Conservation (phyloP, 2,797 vertebrate species). For the Sebastes cheni region DNA sequence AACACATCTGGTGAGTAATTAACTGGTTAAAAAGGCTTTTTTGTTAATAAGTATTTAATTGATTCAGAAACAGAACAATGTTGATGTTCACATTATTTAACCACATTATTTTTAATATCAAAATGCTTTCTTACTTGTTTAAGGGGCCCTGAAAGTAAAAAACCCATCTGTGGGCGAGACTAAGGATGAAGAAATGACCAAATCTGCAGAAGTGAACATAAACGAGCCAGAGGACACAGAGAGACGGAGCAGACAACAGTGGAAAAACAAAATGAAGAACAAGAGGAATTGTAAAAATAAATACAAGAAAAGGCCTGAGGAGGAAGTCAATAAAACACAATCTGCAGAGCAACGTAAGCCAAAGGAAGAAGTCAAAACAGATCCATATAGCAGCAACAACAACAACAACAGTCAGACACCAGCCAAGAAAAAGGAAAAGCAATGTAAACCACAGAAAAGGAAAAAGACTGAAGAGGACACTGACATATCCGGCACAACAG, state of each 20-base stretch:
- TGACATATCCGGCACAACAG: neutral
- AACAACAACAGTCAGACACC: neutral
- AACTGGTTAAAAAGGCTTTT: neutral
- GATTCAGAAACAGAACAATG: neutral
- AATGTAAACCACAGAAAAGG: slow-evolving; percentile 48
- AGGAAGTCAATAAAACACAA: slow-evolving; percentile 20
- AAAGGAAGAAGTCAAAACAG: slow-evolving; percentile 16
- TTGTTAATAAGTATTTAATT: neutral
- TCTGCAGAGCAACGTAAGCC: neutral
- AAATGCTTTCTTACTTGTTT: slow-evolving; percentile 1
- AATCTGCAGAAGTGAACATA: neutral
- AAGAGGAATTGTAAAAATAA: slow-evolving; percentile 81
- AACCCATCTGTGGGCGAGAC: neutral
- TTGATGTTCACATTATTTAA: neutral
- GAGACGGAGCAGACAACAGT: slow-evolving; percentile 75
- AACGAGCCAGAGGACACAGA: slow-evolving; percentile 21
- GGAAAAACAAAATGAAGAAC: slow-evolving; percentile 83
- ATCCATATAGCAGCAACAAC: neutral
- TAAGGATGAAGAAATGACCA: neutral
- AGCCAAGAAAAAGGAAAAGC: slow-evolving; percentile 11
- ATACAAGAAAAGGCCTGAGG: slow-evolving; percentile 50
- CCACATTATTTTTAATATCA: neutral
- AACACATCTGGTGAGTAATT: slow-evolving; percentile 58
- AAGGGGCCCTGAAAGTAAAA: slow-evolving; percentile 36
- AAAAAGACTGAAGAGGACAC: slow-evolving; percentile 12